These are phyloP conservation scores for Stegana nigrithorax DNA, from an alignment of 2,888 invertebrate species.

Conservation along the genomic window DNA sequence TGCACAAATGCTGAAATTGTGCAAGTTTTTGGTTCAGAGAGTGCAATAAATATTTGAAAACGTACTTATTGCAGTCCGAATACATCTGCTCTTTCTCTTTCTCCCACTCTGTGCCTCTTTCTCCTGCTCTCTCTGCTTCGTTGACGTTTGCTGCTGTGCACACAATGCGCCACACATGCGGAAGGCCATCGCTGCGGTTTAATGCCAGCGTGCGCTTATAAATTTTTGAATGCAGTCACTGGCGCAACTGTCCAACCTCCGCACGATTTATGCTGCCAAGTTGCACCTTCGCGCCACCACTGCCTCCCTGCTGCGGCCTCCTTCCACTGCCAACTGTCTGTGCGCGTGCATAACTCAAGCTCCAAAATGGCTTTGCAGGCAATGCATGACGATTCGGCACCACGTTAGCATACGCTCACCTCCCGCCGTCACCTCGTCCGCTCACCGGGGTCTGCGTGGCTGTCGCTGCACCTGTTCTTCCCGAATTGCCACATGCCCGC, in stretches of 20 bases:
- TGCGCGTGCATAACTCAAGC: neutral
- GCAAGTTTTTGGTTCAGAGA: neutral
- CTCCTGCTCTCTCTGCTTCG: neutral
- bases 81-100: neutral
- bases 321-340: neutral
- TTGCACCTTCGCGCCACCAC: slow-evolving; percentile 1
- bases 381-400: neutral
- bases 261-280: slow-evolving; percentile 5
- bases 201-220: neutral
- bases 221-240: slow-evolving; percentile 4
- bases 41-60: neutral
- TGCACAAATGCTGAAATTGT: neutral
- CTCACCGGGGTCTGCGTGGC: too few species aligned
- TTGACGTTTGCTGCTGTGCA: neutral
- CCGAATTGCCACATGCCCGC: too few species aligned
- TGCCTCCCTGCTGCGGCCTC: neutral
- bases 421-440: too few species aligned
- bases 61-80: neutral
- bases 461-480: too few species aligned
- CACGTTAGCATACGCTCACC: too few species aligned
- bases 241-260: neutral
- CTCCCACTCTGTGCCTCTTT: too few species aligned
- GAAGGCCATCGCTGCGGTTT: too few species aligned
- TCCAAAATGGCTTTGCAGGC: neutral
- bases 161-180: too few species aligned